Percentiles rank a stretch among this genome's conserved stretches.
Evolutionary conservation across 1,140 invertebrate species (phyloP).

Genomic region (Brachionus rubens): DNA sequence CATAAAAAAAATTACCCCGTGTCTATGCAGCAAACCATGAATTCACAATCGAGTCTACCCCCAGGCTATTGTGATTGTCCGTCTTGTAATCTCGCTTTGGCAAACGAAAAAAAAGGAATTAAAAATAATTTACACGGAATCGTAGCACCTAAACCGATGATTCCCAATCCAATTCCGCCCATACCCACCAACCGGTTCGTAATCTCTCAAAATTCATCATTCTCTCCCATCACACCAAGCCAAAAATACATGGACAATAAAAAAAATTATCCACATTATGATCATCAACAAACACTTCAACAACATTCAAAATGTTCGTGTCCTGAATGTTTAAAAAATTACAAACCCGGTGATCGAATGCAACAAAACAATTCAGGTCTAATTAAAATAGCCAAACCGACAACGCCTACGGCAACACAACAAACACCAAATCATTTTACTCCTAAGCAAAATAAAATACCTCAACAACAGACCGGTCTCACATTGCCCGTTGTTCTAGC

Average conservation of each 20-base stretch:
- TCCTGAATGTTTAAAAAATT: no score
- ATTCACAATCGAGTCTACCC: not conserved
- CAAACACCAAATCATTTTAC: not conserved
- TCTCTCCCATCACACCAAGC: constrained; percentile 14
- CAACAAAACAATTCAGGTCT: no score
- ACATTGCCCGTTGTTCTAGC: not conserved
- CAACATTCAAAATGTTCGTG: no score
- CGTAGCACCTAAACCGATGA: not conserved
- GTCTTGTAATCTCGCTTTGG: not conserved
- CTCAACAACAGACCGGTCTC: not conserved
- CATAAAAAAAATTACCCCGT: not conserved
- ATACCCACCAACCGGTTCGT: constrained; percentile 3
- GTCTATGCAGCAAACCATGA: not conserved
- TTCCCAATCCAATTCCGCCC: not conserved
- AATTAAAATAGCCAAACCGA: no score
- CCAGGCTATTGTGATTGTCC: constrained; percentile 9
- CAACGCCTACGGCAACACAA: no score
- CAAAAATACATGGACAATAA: not conserved
- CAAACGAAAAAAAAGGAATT: not conserved
- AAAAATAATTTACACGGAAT: not conserved
- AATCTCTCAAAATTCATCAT: constrained; percentile 18
- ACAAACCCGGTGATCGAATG: no score
- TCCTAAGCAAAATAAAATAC: not conserved
- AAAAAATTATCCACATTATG: not conserved
- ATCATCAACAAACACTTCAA: no score